Evolutionary conservation across 1,140 invertebrate genomes (phyloP), one percentile per base, ranked within the genome.

Genomic region (Dreissena polymorpha): DNA sequence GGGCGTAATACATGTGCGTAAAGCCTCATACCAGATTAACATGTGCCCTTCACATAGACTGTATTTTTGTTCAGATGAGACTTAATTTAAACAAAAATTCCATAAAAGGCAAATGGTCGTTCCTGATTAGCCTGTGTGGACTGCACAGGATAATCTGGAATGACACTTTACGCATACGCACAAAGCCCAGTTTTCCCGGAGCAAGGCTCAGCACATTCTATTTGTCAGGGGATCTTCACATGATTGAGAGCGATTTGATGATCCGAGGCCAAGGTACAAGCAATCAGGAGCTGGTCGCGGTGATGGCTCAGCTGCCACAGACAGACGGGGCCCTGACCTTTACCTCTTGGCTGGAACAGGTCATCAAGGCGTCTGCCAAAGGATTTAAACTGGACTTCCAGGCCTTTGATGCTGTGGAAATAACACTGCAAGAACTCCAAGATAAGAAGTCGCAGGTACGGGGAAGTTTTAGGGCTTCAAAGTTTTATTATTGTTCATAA

Each of bases 341-440:
- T 0, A 93, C 95, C 10, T 94, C 95, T 7, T 98, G 97, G 92
- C 89, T 98, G 0, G 85, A 92, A 12, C 92, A 92, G 21, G 95
- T 96, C 10, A 91, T 83, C 94, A 95, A 89, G 80, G 81, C 90
- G 88, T 86, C 90, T 91, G 92, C 86, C 71, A 96, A 96, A 88
- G 97, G 97, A 0, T 95, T 98, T 2, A 98, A 98, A 91, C 93
- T 98, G 1, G 97, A 98, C 90, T 98, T 99, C 87, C 98, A 98
- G 91, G 94, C 94, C 0, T 95, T 96, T 27, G 95, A 96, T 74
- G 96, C 96, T 13, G 96, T 97, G 84, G 94, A 95, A 73, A 93
- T 93, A 16, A 95, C 95, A 39, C 92, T 95, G 18, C 90, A 93
- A 7, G 93, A 95, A 74, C 86, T 97, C 0, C 91, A 94, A 55